Base-by-base conservation (phyloP, 2,888 invertebrate species). In the Thymelicus sylvestris region DNA sequence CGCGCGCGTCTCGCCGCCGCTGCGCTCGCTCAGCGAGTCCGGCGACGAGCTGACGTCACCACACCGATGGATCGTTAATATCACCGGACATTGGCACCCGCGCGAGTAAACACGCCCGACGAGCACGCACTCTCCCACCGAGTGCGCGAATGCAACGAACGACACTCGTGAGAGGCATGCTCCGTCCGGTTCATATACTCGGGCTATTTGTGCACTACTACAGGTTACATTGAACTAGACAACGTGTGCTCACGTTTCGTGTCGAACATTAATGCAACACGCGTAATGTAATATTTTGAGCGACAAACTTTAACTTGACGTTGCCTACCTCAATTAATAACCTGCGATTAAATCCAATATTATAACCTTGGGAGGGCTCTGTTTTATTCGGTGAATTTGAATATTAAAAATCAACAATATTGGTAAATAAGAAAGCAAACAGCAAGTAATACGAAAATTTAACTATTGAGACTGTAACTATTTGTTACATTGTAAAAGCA, bases 21-120 rank as follows among this genome's bases (percentile, higher is more conserved):
- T 95, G 77, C 97, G 95, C 92, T 98, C 98, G 85, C 96, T 97
- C 81, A 97, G 93, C 86, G 97, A 98, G 88, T 98, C 98, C 71
- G 98, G 98, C 31, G 98, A 98, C 44, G 98, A 98, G 85, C 98
- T 98, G 89, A 62, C 31, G 39, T 1, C 55, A 60, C n/a, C 15
- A 52, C 38, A 52, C 48, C 31, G 31, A 5, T 31, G 31, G 44
- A 44, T 12, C 44, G 10, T 44, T 44, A 31, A 5, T 31, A 31
- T 31, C 31, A 31, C 31, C 31, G 31, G 3, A 31, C 3, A 31
- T 3, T 31, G 31, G 31, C 5, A 31, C 31, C 31, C 48, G n/a
- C n/a, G 48, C 48, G n/a, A n/a, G n/a, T 48, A 48, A n/a, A 13
- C 48, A 12, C 13, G n/a, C 12, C 8, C 47, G 13, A 5, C 10